Evolutionary conservation across 2,113 vertebrate species (phyloP).

Genomic region (Protobothrops flavoviridis): DNA sequence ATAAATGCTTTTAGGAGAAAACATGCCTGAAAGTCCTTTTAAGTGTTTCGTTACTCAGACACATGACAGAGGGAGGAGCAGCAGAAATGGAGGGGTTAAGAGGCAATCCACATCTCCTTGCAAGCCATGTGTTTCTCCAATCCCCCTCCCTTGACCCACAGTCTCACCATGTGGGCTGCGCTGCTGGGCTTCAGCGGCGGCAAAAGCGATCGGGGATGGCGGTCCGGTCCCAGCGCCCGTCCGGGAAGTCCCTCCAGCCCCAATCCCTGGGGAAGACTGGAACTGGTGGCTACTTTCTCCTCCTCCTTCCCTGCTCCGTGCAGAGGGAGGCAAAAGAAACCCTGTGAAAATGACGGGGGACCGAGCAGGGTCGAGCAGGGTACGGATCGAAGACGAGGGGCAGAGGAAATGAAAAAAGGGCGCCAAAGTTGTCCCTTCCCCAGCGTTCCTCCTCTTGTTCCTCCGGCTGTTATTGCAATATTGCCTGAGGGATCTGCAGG

Average conservation of each 20-base stretch:
- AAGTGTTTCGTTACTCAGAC: no score
- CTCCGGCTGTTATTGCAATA: neutral
- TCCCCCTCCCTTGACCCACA: neutral
- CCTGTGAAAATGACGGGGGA: conserved; percentile 10
- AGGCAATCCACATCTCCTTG: neutral
- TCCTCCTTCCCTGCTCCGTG: conserved; percentile 57
- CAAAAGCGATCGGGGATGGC: conserved; percentile 76
- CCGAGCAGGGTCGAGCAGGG: neutral
- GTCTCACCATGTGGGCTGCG: conserved; percentile 73
- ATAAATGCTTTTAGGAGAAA: no score
- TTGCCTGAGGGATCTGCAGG: neutral
- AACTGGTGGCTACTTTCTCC: conserved; percentile 74
- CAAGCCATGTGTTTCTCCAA: neutral
- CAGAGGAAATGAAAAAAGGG: neutral
- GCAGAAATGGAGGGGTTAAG: neutral
- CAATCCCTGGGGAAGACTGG: conserved; percentile 72
- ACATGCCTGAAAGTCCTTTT: no score
- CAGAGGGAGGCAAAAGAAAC: conserved; percentile 33
- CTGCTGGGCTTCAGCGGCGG: conserved; percentile 83
- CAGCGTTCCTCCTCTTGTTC: neutral
- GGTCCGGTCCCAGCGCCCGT: conserved; percentile 76
- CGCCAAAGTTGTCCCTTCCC: neutral
- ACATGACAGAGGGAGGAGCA: neutral
- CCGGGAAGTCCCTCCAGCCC: conserved; percentile 73
- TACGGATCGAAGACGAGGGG: neutral